Evolutionary conservation across 2,797 vertebrate genomes (phyloP).

Genomic region (Monodelphis domestica): DNA sequence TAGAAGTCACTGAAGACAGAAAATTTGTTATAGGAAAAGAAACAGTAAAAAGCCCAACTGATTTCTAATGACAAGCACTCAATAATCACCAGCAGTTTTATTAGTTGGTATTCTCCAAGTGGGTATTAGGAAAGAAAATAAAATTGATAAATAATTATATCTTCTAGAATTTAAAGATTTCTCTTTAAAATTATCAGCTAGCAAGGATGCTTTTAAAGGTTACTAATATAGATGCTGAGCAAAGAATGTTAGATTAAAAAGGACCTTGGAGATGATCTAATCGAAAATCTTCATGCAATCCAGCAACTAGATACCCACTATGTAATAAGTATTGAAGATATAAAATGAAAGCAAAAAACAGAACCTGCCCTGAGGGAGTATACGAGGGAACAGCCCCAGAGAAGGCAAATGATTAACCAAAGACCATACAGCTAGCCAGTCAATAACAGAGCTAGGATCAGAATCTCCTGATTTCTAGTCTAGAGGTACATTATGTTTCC

Average conservation of each 20-base stretch:
- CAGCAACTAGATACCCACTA: no score
- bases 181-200: not conserved
- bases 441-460: no score
- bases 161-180: not conserved
- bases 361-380: not conserved
- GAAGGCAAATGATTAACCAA: no score
- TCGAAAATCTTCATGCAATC: no score
- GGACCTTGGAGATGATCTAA: not conserved
- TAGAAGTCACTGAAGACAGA: not conserved
- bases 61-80: fast-evolving
- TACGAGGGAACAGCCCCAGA: fast-evolving
- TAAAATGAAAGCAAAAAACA: fast-evolving
- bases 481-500: no score
- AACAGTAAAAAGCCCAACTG: fast-evolving
- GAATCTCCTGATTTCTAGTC: not conserved
- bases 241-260: not conserved
- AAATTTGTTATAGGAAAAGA: not conserved
- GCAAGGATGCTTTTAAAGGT: not conserved
- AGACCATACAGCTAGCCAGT: not conserved
- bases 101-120: no score
- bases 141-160: not conserved
- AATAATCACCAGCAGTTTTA: fast-evolving
- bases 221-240: no score
- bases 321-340: no score
- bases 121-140: no score